These are phyloP conservation scores for Hybognathus amarus DNA, from an alignment of 2,797 vertebrate species.

Conservation along the genomic window DNA sequence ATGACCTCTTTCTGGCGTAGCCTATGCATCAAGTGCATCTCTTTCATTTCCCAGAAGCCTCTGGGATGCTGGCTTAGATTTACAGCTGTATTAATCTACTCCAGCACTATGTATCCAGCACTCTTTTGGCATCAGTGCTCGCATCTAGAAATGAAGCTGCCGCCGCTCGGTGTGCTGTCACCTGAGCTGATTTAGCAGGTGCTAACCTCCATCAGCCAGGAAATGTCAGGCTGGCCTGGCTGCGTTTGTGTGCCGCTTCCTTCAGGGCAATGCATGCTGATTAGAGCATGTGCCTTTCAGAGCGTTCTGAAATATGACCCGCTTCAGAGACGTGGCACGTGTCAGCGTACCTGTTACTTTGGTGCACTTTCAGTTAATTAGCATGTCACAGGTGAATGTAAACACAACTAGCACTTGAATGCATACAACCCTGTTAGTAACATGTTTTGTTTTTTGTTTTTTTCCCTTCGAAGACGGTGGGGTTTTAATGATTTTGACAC, in stretches of 20 bases:
- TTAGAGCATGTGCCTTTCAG: conserved; percentile 29
- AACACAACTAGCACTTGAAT: conserved; percentile 43
- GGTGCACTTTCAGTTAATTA: conserved; percentile 46
- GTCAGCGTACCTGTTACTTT: conserved; percentile 12
- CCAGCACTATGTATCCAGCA: conserved; percentile 22
- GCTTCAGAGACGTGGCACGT: background rate
- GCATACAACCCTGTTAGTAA: conserved; percentile 61
- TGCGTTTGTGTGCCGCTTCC: conserved; percentile 18
- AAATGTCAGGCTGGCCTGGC: conserved; percentile 45
- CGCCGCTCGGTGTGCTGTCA: conserved; percentile 23
- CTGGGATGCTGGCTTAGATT: conserved; percentile 27
- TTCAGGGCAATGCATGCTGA: conserved; percentile 35
- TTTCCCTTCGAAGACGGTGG: background rate
- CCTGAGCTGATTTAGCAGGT: conserved; percentile 47
- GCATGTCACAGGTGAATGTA: conserved; percentile 40
- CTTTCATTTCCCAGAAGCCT: conserved; percentile 47
- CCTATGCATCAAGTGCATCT: conserved; percentile 46
- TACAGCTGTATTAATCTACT: conserved; percentile 47
- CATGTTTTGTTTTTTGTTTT: background rate
- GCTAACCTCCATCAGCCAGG: conserved; percentile 43
- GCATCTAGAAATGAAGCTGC: conserved; percentile 29
- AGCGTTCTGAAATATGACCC: conserved; percentile 29
- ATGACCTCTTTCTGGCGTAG: conserved; percentile 4
- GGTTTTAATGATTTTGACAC: background rate
- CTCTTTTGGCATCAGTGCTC: conserved; percentile 32